These are phyloP conservation scores for Gallinago stenura DNA, from an alignment of 2,797 vertebrate species.

Conservation along the genomic window DNA sequence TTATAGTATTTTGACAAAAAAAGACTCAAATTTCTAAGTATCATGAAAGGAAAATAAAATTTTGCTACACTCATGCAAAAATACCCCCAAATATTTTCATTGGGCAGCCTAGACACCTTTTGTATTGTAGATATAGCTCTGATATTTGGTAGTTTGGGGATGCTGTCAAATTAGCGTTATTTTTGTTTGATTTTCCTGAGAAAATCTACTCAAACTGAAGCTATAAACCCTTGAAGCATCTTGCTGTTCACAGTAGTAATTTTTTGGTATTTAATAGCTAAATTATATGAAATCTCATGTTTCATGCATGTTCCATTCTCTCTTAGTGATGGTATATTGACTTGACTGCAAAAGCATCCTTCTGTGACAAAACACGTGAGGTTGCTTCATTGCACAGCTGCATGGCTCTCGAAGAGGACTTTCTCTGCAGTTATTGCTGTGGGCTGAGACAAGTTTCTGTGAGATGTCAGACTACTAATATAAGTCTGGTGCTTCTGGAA, in stretches of 20 bases:
- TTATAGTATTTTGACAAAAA: neutral
- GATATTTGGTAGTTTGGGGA: neutral
- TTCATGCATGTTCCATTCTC: neutral
- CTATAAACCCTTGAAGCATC: neutral
- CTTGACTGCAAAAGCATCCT: neutral
- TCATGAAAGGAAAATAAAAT: neutral
- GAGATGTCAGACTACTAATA: neutral
- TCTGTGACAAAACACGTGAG: neutral
- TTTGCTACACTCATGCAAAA: neutral
- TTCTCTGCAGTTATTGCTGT: neutral
- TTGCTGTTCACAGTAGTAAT: neutral
- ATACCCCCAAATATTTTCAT: rapidly evolving
- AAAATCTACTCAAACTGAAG: neutral
- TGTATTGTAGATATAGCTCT: neutral
- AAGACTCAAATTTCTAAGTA: neutral
- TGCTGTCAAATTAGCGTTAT: neutral
- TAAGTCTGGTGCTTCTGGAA: neutral
- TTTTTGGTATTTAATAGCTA: neutral
- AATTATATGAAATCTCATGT: neutral
- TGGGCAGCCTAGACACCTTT: neutral
- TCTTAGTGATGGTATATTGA: neutral
- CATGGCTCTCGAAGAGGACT: neutral
- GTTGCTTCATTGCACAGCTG: neutral
- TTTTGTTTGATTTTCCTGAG: neutral
- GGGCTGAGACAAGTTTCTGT: neutral